Percentiles rank a stretch among this genome's conserved stretches.
Conservation (phyloP, 2,888 invertebrate species). For the Heteromyza rotundicornis region DNA sequence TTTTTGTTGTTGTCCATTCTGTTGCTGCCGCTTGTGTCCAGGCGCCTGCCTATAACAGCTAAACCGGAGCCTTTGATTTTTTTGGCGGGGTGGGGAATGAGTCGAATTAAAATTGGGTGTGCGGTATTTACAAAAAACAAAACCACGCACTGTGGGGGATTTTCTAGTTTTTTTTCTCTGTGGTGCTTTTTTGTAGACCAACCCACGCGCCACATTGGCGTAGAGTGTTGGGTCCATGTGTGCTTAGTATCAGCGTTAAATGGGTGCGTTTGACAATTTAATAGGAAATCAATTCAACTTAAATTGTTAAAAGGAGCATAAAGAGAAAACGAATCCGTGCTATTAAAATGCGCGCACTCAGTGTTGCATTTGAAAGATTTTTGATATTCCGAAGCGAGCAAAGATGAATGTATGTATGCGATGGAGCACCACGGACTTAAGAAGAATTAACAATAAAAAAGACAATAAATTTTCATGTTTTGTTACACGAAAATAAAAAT, state of each 20-base stretch:
- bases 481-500: too few relatives aligned
- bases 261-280: conserved; percentile 42
- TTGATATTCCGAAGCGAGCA: too few relatives aligned
- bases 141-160: conserved; percentile 32
- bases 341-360: neutral
- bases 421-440: too few relatives aligned
- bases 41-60: conserved; percentile 22
- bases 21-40: conserved; percentile 3
- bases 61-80: conserved; percentile 29
- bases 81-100: neutral
- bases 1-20: neutral
- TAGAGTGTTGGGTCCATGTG: conserved; percentile 17
- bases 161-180: neutral
- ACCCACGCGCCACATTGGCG: neutral
- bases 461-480: too few relatives aligned
- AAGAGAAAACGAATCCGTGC: too few relatives aligned
- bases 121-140: conserved; percentile 6
- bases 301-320: too few relatives aligned
- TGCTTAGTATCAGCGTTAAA: conserved; percentile 32
- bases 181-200: neutral
- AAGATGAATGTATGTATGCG: too few relatives aligned
- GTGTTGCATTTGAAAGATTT: neutral
- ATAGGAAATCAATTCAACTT: conserved; percentile 38
- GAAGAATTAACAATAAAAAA: too few relatives aligned
- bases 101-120: neutral